These are phyloP conservation scores for Protomyctophum bolini DNA, from an alignment of 2,113 vertebrate species.

Conservation along the genomic window DNA sequence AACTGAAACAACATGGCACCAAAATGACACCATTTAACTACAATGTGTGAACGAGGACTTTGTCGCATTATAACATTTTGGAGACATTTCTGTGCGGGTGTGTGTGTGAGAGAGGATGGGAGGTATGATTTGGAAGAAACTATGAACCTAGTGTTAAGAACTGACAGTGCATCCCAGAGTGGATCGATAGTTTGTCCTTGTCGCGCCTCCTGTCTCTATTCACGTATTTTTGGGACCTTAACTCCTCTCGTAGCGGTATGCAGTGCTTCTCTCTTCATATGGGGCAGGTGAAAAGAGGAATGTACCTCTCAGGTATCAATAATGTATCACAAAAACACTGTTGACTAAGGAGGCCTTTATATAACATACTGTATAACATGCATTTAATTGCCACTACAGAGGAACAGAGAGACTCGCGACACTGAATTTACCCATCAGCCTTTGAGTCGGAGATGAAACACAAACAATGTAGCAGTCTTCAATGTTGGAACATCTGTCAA, in stretches of 20 bases:
- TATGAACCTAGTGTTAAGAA: constrained; percentile 35
- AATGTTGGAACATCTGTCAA: constrained; percentile 27
- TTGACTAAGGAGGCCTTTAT: constrained; percentile 30
- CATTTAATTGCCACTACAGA: constrained; percentile 34
- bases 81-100: background rate
- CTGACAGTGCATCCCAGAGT: constrained; percentile 33
- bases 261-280: background rate
- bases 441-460: constrained; percentile 45
- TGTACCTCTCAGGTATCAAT: background rate
- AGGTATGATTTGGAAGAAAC: constrained; percentile 37
- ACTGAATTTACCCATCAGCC: constrained; percentile 35
- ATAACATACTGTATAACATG: constrained; percentile 36
- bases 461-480: constrained; percentile 29
- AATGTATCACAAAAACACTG: constrained; percentile 27
- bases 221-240: constrained; percentile 47
- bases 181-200: constrained; percentile 66
- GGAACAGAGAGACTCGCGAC: background rate
- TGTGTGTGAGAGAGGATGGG: background rate
- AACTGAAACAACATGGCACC: no score
- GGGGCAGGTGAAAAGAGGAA: constrained; percentile 25
- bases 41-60: no score
- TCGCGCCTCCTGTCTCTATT: constrained; percentile 49
- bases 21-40: no score
- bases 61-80: no score
- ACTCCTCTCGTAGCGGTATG: constrained; percentile 30